phyloP scores from a whole-genome alignment of 2,888 invertebrate species.

The Microplitis deprimator region DNA sequence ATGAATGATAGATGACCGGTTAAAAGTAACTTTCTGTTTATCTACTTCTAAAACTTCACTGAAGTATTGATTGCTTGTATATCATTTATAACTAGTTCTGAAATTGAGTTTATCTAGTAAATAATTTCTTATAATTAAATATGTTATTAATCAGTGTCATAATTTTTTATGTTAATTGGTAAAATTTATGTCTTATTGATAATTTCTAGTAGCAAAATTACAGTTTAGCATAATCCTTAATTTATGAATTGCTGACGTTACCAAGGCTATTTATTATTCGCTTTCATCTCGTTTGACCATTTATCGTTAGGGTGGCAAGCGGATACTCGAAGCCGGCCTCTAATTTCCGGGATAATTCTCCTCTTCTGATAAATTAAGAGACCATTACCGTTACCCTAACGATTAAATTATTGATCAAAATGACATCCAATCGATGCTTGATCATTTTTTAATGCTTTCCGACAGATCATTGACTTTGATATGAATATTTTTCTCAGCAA shows the following conservation, averaged over 20 bases:
- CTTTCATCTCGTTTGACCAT: slow-evolving; percentile 11
- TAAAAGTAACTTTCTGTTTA: too few relatives aligned
- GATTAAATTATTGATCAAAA: slow-evolving; percentile 37
- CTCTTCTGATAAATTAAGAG: slow-evolving; percentile 34
- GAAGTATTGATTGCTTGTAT: too few relatives aligned
- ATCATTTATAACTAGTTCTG: too few relatives aligned
- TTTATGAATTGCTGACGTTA: slow-evolving; percentile 26
- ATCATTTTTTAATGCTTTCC: slow-evolving; percentile 33
- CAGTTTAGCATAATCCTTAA: slow-evolving; percentile 15
- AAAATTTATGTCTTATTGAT: not conserved
- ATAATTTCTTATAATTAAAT: too few relatives aligned
- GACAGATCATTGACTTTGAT: slow-evolving; percentile 35
- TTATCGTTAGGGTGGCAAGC: slow-evolving; percentile 34
- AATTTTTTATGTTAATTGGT: not conserved
- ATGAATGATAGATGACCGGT: too few relatives aligned
- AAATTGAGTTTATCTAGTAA: too few relatives aligned
- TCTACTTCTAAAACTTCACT: too few relatives aligned
- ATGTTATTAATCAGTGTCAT: not conserved
- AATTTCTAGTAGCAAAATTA: not conserved
- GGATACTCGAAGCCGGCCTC: slow-evolving; percentile 43
- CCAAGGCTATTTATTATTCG: slow-evolving; percentile 28
- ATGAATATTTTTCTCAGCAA: slow-evolving; percentile 6
- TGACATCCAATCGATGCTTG: slow-evolving; percentile 36
- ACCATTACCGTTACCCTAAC: slow-evolving; percentile 38
- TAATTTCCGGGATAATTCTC: slow-evolving; percentile 40